Conservation (phyloP, 2,113 vertebrate genomes). For the Erpornis zantholeuca region DNA sequence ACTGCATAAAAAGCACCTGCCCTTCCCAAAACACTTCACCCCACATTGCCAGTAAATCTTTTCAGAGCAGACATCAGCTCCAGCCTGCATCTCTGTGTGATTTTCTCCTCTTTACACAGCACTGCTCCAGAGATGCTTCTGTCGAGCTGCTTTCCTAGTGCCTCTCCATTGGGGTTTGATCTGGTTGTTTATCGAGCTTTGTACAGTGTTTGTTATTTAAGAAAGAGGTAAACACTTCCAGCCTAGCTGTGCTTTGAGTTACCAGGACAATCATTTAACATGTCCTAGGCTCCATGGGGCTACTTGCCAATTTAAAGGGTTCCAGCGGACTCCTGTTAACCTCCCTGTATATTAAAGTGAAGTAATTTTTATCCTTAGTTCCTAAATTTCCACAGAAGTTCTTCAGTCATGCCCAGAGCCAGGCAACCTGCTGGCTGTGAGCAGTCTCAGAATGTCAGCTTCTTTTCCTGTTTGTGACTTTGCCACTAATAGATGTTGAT, state of each 20-base stretch:
- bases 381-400: conserved; percentile 6
- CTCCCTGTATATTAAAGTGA: neutral
- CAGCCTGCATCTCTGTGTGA: neutral
- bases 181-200: conserved; percentile 22
- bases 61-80: neutral
- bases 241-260: neutral
- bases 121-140: neutral
- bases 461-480: neutral
- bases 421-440: neutral
- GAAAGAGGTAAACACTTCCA: conserved; percentile 10
- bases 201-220: conserved; percentile 26
- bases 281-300: neutral
- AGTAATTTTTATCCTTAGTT: neutral
- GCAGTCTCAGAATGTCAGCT: neutral
- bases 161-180: neutral
- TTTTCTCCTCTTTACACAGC: neutral
- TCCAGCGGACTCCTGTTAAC: neutral
- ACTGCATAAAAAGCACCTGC: neutral
- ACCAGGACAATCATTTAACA: neutral
- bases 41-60: neutral
- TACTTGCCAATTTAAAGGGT: conserved; percentile 5
- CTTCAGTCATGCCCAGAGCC: neutral
- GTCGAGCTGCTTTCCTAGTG: neutral
- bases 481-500: neutral
- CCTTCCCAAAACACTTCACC: neutral